These are phyloP conservation scores for Amphipyra tragopoginis DNA, from an alignment of 2,888 invertebrate genomes.

Conservation along the genomic window DNA sequence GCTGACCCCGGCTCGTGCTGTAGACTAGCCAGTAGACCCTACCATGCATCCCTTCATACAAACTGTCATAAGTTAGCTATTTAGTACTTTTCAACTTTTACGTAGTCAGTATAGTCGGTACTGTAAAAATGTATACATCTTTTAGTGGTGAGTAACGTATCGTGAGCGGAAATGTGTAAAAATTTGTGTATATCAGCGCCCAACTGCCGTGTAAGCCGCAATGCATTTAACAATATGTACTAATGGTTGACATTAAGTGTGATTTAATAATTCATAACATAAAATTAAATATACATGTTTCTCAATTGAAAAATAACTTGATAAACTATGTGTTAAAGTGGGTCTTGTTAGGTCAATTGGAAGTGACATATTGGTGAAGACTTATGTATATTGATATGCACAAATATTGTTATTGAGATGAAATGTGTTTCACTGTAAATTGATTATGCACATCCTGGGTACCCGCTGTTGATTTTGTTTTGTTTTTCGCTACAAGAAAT, in stretches of 20 bases:
- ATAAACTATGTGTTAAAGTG: slow-evolving; percentile 58
- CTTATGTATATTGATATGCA: slow-evolving; percentile 70
- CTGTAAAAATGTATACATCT: slow-evolving; percentile 23
- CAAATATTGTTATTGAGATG: slow-evolving; percentile 64
- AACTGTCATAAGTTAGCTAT: slow-evolving; percentile 64
- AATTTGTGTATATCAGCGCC: slow-evolving; percentile 55
- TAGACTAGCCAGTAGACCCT: slow-evolving; percentile 81
- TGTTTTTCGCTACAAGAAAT: slow-evolving; percentile 75
- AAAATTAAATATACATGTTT: slow-evolving; percentile 52
- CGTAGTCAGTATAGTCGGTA: slow-evolving; percentile 42
- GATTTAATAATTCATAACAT: slow-evolving; percentile 53
- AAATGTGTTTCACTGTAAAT: slow-evolving; percentile 82
- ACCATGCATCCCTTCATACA: slow-evolving; percentile 80
- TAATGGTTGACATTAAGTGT: slow-evolving; percentile 80
- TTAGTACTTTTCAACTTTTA: slow-evolving; percentile 43
- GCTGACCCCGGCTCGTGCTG: slow-evolving; percentile 72
- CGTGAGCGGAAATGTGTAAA: slow-evolving; percentile 20
- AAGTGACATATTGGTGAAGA: slow-evolving; percentile 77
- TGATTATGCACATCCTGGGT: slow-evolving; percentile 82
- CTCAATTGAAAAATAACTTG: slow-evolving; percentile 55
- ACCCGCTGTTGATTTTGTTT: slow-evolving; percentile 77
- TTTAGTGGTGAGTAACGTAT: slow-evolving; percentile 35
- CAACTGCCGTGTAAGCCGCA: slow-evolving; percentile 85
- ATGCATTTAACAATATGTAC: slow-evolving; percentile 84
- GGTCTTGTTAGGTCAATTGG: slow-evolving; percentile 72